A percentile compares a stretch with the other conserved stretches of the same genome.
Conservation (phyloP, 2,113 vertebrate genomes). For the Picathartes gymnocephalus region DNA sequence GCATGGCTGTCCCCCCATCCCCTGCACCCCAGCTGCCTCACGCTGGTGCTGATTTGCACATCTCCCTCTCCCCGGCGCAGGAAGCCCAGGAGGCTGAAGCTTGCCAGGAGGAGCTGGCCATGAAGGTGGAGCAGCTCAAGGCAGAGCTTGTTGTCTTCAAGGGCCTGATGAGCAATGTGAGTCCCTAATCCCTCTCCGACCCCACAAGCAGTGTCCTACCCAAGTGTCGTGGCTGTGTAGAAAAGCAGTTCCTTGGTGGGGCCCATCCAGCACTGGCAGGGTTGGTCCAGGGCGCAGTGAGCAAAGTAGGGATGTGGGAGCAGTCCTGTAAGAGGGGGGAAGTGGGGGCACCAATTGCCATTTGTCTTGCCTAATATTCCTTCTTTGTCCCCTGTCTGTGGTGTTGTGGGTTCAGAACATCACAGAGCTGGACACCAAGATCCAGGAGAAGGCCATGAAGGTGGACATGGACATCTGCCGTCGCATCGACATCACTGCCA, state of each 20-base stretch:
- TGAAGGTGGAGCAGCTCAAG: conserved; percentile 93
- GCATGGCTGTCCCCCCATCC: neutral
- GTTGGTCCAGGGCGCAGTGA: neutral
- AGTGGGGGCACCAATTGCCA: rapidly evolving
- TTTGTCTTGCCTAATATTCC: neutral
- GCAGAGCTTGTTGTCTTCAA: conserved; percentile 96
- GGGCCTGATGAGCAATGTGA: conserved; percentile 97
- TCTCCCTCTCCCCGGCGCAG: conserved; percentile 46
- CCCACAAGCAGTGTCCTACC: neutral
- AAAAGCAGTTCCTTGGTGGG: neutral
- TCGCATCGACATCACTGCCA: conserved; percentile 95
- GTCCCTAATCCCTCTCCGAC: neutral
- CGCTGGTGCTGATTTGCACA: rapidly evolving
- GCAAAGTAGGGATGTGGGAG: neutral
- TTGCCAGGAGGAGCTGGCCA: conserved; percentile 91
- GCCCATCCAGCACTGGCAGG: neutral
- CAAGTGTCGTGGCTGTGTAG: rapidly evolving
- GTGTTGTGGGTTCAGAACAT: conserved; percentile 75
- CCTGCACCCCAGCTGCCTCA: neutral
- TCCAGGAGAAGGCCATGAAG: conserved; percentile 99
- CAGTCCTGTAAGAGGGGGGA: neutral
- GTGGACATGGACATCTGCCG: conserved; percentile 99
- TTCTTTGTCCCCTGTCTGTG: neutral
- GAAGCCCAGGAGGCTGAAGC: conserved; percentile 93
- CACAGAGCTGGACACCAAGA: conserved; percentile 93